Evolutionary conservation across 2,797 vertebrate genomes (phyloP), one percentile per base, ranked within the genome.

Genomic region (Heterohyrax brucei): DNA sequence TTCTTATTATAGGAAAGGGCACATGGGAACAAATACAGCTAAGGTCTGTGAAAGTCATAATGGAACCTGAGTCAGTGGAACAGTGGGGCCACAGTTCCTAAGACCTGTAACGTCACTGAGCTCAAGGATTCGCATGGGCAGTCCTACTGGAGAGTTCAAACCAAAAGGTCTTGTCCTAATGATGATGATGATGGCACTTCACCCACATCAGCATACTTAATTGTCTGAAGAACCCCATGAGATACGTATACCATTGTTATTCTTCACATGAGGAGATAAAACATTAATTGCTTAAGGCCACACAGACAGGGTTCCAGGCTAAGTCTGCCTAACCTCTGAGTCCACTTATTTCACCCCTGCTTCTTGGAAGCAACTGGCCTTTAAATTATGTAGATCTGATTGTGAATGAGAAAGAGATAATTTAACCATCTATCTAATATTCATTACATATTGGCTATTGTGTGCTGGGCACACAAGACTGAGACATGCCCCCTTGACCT

Each of bases 231-330:
- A 87, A 46, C 62, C 7, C 39, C 59, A 8, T 3, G 18, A 50
- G 18, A 59, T 16, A 62, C 46, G 6, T 33, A 22, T 66, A 30
- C 21, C 14, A 28, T n/a, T n/a, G 53, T 77, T 28, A n/a, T 46
- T 76, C 75, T 76, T 44, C 85, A 87, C 44, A 82, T 81, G 13
- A 82, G 62, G 59, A 94, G 79, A 82, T 59, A 48, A 48, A 79
- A 75, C 3, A 50, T 7, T 22, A 18, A 18, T 62, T 72, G 46
- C 33, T 70, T 68, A n/a, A 84, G 30, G 48, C 59, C 50, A 61
- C 22, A 79, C 0, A 62, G 64, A 64, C 85, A 14, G 26, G 46
- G 9, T 66, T 87, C 64, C 86, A 92, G 72, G 21, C 48, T 50
- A 61, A 19, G 56, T 33, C 33, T 3, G 73, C 64, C 78, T 95